Base-by-base conservation (phyloP, 2,888 invertebrate genomes). In the Heteropelma amictum region DNA sequence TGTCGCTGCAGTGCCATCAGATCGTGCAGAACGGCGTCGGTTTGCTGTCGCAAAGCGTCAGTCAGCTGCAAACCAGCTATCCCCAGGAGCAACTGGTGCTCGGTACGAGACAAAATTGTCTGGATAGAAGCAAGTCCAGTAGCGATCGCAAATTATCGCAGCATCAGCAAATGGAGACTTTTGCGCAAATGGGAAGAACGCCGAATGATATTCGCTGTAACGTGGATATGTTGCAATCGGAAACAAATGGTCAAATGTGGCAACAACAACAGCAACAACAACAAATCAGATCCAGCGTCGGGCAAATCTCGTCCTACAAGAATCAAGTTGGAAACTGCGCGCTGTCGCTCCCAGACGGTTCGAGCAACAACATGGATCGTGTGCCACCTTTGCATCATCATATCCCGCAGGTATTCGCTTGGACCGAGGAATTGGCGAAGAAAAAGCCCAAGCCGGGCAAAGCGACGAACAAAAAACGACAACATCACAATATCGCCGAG, bases 301-400 rank as follows among this genome's bases (percentile, higher is more conserved):
- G 23, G 0, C 23, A 17, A 76, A 82, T 38, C 1, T 14, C 54
- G 0, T 30, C 51, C 5, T 75, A 71, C 10, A 70, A 70, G 26
- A 65, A 40, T 26, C 67, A 74, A 6, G 7, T 47, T 2, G 70
- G 17, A 4, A 64, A 30, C 8, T 42, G 40, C 56, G 53, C 72
- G 8, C 80, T 80, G 42, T 74, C 82, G 5, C 80, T 86, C 14
- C 88, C 88, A 58, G 87, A 86, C 45, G 85, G 86, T 14, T 89
- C 89, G n/a, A 91, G 91, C 80, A 91, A 91, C 35, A 91, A 92
- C 83, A 93, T 93, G 81, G 93, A 94, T 74, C 91, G 94, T 73
- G 94, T 95, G 7, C 94, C 94, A 17, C 94, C 94, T 0, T 87
- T 95, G 45, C 94, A 94, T 78, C 94, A 94, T 84, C 93, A 94